phyloP scores from a whole-genome alignment of 2,797 vertebrate genomes.

The Mormyrops boulengeri region DNA sequence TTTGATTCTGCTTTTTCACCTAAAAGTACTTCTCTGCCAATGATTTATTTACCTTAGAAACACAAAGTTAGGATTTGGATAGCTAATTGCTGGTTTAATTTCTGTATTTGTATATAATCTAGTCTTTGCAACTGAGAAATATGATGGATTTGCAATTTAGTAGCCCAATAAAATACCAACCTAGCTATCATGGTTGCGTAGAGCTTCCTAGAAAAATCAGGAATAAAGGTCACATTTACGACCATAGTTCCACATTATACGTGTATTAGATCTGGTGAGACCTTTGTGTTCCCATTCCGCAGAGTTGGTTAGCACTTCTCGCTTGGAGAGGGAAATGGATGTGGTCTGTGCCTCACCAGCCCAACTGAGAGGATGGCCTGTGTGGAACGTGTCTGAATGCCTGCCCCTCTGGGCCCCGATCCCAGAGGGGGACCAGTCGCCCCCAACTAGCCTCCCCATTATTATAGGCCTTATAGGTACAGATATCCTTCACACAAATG shows the following conservation, averaged over 20 bases:
- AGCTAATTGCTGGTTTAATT: not conserved
- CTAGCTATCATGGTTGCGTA: not conserved
- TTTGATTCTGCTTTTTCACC: not conserved
- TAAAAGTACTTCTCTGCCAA: not conserved
- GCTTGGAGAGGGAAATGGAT: constrained; percentile 39
- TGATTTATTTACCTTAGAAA: not conserved
- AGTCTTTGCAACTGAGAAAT: not conserved
- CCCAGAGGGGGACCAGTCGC: not conserved
- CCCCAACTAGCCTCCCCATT: not conserved
- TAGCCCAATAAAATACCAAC: not conserved
- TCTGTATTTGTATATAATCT: not conserved
- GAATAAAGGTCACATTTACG: not conserved
- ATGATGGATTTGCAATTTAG: not conserved
- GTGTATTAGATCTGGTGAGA: not conserved
- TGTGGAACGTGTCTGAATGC: constrained; percentile 54
- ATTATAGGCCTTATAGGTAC: constrained; percentile 42
- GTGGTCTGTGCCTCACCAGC: constrained; percentile 52
- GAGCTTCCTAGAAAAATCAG: not conserved
- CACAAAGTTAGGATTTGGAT: not conserved
- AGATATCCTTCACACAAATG: not conserved
- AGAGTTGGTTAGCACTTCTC: constrained; percentile 52
- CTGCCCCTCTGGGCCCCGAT: not conserved
- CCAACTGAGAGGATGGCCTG: constrained; percentile 36
- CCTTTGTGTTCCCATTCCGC: constrained; percentile 19
- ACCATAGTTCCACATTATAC: not conserved